phyloP scores from a whole-genome alignment of 2,888 invertebrate species.

The Chromoteleia sp. region DNA sequence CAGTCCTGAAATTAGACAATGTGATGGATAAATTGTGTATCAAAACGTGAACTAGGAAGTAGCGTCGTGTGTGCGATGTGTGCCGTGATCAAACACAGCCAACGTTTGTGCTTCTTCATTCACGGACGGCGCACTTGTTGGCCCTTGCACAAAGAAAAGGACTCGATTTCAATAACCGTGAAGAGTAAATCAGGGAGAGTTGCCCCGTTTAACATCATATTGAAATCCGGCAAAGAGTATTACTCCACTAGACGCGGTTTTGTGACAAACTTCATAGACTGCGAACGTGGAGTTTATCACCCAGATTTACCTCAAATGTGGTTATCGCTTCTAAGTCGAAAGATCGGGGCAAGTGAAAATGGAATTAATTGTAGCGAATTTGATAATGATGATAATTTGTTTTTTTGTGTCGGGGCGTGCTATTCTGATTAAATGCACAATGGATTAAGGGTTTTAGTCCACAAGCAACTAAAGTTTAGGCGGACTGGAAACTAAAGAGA shows the following conservation, averaged over 20 bases:
- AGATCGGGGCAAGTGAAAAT: constrained; percentile 5
- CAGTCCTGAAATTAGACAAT: constrained; percentile 21
- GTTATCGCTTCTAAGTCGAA: constrained; percentile 23
- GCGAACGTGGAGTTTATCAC: constrained; percentile 14
- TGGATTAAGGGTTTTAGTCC: no score
- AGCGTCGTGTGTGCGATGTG: constrained; percentile 17
- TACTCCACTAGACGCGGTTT: constrained; percentile 34
- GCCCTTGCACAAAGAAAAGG: constrained; percentile 28
- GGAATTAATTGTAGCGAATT: constrained; percentile 13
- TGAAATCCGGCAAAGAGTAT: constrained; percentile 37
- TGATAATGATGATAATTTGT: no score
- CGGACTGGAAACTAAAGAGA: no score
- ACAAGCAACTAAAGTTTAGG: no score
- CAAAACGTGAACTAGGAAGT: constrained; percentile 13
- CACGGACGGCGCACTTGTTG: constrained; percentile 34
- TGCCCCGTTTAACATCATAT: constrained; percentile 49
- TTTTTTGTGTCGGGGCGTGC: no score
- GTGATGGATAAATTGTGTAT: constrained; percentile 29
- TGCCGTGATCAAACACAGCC: constrained; percentile 28
- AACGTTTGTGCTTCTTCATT: constrained; percentile 38
- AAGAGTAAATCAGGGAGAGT: constrained; percentile 47
- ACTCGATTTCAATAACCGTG: constrained; percentile 20
- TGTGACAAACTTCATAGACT: constrained; percentile 34
- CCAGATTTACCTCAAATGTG: constrained; percentile 34
- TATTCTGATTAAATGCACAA: no score